A percentile compares a stretch with the other conserved stretches of the same genome.
These are phyloP conservation scores for Himalopsyche anomala DNA, from an alignment of 2,888 invertebrate genomes.

Conservation along the genomic window DNA sequence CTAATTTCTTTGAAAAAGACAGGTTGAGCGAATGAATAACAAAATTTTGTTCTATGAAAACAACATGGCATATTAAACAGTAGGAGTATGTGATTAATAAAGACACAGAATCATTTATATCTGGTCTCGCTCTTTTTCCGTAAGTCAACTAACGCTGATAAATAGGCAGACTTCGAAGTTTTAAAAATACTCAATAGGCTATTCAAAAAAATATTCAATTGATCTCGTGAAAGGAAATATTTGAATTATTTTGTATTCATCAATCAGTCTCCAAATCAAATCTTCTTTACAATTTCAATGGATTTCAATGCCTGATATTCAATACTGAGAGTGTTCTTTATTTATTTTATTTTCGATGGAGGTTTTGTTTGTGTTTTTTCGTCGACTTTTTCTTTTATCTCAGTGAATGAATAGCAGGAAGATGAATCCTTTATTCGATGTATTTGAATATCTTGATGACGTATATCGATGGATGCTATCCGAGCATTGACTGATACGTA, in stretches of 20 bases:
- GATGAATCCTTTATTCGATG: background rate
- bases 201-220: background rate
- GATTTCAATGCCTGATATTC: background rate
- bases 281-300: background rate
- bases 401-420: slow-evolving; percentile 2
- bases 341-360: background rate
- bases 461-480: background rate
- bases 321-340: background rate
- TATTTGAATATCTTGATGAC: slow-evolving; percentile 13
- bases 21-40: no score
- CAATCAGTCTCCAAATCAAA: no score
- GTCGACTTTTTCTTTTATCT: slow-evolving; percentile 12
- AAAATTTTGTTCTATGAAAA: no score
- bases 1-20: no score
- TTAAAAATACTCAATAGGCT: background rate
- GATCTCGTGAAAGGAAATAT: background rate
- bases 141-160: background rate
- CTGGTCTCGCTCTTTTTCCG: no score
- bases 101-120: no score
- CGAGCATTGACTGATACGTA: no score
- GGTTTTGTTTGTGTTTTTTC: background rate
- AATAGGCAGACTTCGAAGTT: background rate
- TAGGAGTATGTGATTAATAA: no score
- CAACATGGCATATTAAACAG: no score
- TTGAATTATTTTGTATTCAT: slow-evolving; percentile 14